Conservation (phyloP, 2,113 vertebrate species). For the Dromiciops gliroides region DNA sequence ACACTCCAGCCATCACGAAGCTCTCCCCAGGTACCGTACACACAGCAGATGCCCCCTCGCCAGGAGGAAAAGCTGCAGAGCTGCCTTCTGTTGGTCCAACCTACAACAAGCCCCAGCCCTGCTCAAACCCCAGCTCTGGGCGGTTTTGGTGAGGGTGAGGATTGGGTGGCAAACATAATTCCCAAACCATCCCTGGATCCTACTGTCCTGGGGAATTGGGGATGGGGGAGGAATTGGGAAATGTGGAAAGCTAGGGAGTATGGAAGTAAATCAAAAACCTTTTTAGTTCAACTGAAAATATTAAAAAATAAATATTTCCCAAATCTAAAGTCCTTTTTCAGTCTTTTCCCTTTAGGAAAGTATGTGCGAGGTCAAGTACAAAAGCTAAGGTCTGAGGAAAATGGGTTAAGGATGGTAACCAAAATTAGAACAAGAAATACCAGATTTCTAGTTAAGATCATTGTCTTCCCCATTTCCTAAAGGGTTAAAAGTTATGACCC, state of each 20-base stretch:
- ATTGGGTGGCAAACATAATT: neutral
- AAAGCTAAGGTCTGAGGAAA: neutral
- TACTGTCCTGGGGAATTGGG: neutral
- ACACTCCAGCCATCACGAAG: conserved; percentile 64
- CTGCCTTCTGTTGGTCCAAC: neutral
- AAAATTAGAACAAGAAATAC: neutral
- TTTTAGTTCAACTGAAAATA: neutral
- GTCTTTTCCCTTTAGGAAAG: neutral
- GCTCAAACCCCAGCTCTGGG: neutral
- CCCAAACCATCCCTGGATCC: neutral
- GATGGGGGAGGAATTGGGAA: accelerated
- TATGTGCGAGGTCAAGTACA: neutral
- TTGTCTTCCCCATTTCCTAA: neutral
- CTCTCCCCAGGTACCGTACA: conserved; percentile 67
- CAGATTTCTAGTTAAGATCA: neutral
- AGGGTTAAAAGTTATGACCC: neutral
- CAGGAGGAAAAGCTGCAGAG: conserved; percentile 68
- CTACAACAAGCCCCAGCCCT: conserved; percentile 10
- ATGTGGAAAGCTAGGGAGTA: neutral
- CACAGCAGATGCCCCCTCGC: conserved; percentile 61
- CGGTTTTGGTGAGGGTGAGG: neutral
- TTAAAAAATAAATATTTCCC: neutral
- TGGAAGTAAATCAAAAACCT: neutral
- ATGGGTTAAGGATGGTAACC: neutral
- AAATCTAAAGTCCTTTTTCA: neutral